Base-by-base conservation (phyloP, 2,113 vertebrate species). In the Heptranchias perlo region DNA sequence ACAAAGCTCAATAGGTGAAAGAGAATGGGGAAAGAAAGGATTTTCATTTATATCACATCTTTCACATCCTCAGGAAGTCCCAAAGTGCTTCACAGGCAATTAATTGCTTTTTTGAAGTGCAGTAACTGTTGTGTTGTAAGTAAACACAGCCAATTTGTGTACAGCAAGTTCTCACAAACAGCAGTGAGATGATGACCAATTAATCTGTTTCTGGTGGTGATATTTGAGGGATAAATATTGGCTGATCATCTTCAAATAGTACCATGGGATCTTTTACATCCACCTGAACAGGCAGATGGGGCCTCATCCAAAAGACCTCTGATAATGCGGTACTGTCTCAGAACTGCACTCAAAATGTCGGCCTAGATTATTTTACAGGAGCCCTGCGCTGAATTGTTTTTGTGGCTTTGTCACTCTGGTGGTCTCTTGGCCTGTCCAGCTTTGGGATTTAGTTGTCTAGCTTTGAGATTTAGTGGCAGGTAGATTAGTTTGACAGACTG, bases 401-500 rank as follows among this genome's bases (percentile, higher is more conserved):
- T 95, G 64, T 69, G 82, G 39, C 52, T 3, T 96, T 96, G 10
- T 96, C 49, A 52, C 23, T 62, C 44, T 49, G 64, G 39, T 69
- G 44, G 44, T 47, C 11, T 11, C 28, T 31, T 49, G 23, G n/a
- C 39, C 44, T 95, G 62, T 13, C 64, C 23, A 16, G 11, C 28
- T 89, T 89, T 89, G 49, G 86, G 86, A 54, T 54, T 89, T 58
- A 82, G 76, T 52, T 87, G 84, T 52, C 47, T 28, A 87, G 23
- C 54, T 61, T 64, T 78, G 95, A 73, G 92, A 96, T 96, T 95
- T 96, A 94, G 54, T 96, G 39, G 47, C 11, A 96, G n/a, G 67
- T 54, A 84, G 69, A 96, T 96, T 96, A 86, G 87, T 82, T 47
- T 96, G 84, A 96, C 96, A 96, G 96, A 61, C n/a, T 96, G 86